Conservation (phyloP, 2,888 invertebrate genomes). For the Drosophila neutralis region DNA sequence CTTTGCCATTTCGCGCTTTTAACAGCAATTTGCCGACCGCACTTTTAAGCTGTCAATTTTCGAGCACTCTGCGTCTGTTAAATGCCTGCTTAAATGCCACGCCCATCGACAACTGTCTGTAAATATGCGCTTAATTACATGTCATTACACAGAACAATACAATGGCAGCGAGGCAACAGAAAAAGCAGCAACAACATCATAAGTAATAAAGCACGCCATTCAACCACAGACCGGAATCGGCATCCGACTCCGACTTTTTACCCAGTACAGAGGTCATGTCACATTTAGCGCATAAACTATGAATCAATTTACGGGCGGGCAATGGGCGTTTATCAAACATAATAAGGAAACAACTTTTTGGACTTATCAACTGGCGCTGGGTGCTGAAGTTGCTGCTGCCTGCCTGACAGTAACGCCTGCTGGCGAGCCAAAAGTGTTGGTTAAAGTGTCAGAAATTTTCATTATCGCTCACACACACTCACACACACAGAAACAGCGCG, state of each 20-base stretch:
- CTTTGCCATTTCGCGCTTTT: conserved; percentile 43
- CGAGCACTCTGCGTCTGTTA: conserved; percentile 70
- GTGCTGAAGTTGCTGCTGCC: conserved; percentile 44
- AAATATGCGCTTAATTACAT: conserved; percentile 83
- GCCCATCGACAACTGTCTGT: conserved; percentile 73
- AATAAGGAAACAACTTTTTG: conserved; percentile 79
- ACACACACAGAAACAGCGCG: conserved; percentile 31
- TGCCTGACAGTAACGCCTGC: conserved; percentile 62
- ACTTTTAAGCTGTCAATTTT: conserved; percentile 77
- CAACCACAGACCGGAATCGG: conserved; percentile 61
- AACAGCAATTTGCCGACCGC: conserved; percentile 36
- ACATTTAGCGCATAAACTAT: conserved; percentile 81
- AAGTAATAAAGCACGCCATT: conserved; percentile 74
- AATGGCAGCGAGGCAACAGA: conserved; percentile 31
- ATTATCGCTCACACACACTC: conserved; percentile 66
- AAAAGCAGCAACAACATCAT: conserved; percentile 57
- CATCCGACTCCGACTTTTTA: conserved; percentile 34
- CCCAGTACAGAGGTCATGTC: conserved; percentile 69
- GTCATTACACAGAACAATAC: conserved; percentile 77
- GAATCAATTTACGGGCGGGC: conserved; percentile 75
- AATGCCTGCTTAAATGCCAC: conserved; percentile 75
- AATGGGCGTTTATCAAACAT: conserved; percentile 77
- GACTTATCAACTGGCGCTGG: conserved; percentile 71
- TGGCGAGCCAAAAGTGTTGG: conserved; percentile 76
- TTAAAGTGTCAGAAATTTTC: conserved; percentile 80